Percentiles rank a stretch among this genome's conserved stretches.
phyloP scores from a whole-genome alignment of 2,113 vertebrate species.

The Cervus canadensis region DNA sequence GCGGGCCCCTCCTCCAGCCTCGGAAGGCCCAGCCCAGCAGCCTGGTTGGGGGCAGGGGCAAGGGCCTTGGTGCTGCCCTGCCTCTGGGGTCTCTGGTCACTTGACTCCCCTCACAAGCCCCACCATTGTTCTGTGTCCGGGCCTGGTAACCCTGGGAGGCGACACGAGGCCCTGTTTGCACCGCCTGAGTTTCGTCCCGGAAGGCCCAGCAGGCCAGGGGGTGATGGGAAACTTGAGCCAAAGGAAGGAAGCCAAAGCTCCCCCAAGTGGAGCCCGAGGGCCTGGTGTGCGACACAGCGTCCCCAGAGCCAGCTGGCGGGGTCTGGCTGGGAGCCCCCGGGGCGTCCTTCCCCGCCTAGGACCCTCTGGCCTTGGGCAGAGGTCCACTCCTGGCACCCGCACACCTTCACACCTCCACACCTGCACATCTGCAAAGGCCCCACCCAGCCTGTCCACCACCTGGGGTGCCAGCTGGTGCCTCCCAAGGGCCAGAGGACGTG shows the following conservation, averaged over 20 bases:
- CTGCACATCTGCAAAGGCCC: too few species aligned
- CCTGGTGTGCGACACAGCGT: neutral
- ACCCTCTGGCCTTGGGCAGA: neutral
- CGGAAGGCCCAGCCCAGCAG: neutral
- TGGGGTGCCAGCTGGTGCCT: neutral
- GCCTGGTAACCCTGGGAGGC: neutral
- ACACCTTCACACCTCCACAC: fast-evolving
- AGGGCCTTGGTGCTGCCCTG: neutral
- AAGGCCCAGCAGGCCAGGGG: neutral
- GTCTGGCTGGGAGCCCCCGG: neutral
- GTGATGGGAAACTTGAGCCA: neutral
- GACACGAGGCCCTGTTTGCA: neutral
- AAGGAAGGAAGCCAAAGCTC: neutral
- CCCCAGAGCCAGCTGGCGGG: neutral
- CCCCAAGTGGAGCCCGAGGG: fast-evolving
- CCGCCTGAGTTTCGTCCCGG: neutral
- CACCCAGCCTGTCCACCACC: neutral
- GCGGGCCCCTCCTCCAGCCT: too few species aligned
- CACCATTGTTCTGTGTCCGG: fast-evolving
- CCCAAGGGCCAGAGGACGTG: fast-evolving
- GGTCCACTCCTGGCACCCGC: neutral
- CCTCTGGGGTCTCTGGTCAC: neutral
- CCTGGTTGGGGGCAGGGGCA: fast-evolving
- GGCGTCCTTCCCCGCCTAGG: neutral
- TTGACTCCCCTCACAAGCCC: neutral